Percentiles rank a stretch among this genome's conserved stretches.
phyloP scores from a whole-genome alignment of 2,888 invertebrate genomes.

The Melipona bicolor region DNA sequence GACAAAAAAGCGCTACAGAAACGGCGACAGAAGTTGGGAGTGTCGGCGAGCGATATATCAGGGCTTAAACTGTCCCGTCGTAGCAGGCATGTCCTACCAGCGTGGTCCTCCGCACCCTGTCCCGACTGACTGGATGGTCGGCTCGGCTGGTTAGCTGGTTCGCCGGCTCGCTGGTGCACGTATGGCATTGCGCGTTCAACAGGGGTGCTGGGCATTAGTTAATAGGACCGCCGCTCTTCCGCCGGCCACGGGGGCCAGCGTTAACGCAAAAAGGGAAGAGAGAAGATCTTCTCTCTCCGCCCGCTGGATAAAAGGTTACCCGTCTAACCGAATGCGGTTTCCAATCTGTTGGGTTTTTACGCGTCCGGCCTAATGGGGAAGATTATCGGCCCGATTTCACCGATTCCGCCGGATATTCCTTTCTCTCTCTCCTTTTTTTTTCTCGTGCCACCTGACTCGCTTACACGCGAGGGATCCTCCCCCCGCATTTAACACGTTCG shows the following conservation, averaged over 20 bases:
- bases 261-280: conserved; percentile 76
- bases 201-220: conserved; percentile 81
- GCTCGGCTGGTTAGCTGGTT: conserved; percentile 36
- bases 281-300: conserved; percentile 20
- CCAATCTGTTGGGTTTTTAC: conserved; percentile 84
- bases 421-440: too few relatives aligned
- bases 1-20: conserved; percentile 81
- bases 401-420: conserved; percentile 34
- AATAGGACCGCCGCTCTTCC: conserved; percentile 77
- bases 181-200: conserved; percentile 75
- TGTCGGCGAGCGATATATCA: conserved; percentile 84
- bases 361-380: conserved; percentile 46
- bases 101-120: conserved; percentile 65
- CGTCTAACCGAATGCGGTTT: conserved; percentile 82
- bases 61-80: conserved; percentile 83
- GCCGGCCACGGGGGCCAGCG: conserved; percentile 63
- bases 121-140: conserved; percentile 54
- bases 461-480: background rate
- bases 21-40: conserved; percentile 84
- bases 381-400: conserved; percentile 54
- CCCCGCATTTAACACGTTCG: background rate
- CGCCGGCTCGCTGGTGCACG: conserved; percentile 72
- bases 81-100: conserved; percentile 74
- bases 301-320: conserved; percentile 52
- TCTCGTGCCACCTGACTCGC: conserved; percentile 40